phyloP scores from a whole-genome alignment of 2,797 vertebrate genomes.

The Triplophysa yarkandensis region DNA sequence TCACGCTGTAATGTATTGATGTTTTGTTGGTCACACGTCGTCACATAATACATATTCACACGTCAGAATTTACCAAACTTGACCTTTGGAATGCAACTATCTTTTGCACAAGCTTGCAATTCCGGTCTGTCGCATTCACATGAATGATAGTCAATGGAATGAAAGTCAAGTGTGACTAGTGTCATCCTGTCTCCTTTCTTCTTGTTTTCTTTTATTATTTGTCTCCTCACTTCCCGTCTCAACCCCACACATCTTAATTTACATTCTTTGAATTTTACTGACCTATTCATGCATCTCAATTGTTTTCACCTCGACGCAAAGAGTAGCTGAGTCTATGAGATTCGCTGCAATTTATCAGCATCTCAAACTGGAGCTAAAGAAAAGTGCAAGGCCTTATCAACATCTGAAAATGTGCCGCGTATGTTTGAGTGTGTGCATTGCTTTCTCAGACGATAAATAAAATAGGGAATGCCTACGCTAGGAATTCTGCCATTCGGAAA shows the following conservation, averaged over 20 bases:
- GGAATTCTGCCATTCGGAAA: slow-evolving; percentile 6
- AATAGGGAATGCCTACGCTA: neutral
- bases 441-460: neutral
- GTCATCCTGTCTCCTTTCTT: neutral
- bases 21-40: too few relatives aligned
- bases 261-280: slow-evolving; percentile 31
- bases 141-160: too few relatives aligned
- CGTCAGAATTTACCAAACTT: too few relatives aligned
- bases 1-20: too few relatives aligned
- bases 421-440: neutral
- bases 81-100: too few relatives aligned
- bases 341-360: slow-evolving; percentile 12
- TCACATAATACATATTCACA: too few relatives aligned
- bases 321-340: slow-evolving; percentile 7
- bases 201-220: neutral
- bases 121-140: too few relatives aligned
- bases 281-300: slow-evolving; percentile 12
- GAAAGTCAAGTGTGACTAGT: too few relatives aligned
- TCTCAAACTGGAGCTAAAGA: slow-evolving; percentile 3
- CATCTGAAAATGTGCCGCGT: slow-evolving; percentile 5
- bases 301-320: slow-evolving; percentile 15
- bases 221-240: neutral
- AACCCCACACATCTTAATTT: neutral
- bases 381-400: neutral
- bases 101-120: too few relatives aligned